These are phyloP conservation scores for Elanus axillaris DNA, from an alignment of 2,113 vertebrate species.

Conservation along the genomic window DNA sequence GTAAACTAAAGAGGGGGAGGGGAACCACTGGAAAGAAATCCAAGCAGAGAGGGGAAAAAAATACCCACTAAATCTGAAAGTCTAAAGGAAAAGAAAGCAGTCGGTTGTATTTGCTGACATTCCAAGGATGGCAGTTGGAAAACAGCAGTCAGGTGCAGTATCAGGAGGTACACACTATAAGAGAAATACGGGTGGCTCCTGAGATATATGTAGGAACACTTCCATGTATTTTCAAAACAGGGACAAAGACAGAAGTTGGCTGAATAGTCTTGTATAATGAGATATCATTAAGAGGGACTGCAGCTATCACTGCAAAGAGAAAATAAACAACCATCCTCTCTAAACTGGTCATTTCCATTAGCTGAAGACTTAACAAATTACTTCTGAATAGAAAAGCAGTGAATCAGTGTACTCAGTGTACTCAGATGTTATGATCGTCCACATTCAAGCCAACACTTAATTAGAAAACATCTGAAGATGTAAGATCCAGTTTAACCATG, in stretches of 20 bases:
- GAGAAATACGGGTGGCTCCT: not conserved
- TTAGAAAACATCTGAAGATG: not conserved
- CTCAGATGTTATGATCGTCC: not conserved
- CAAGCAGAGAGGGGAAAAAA: not conserved
- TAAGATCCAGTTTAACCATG: not conserved
- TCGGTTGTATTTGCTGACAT: slow-evolving; percentile 33
- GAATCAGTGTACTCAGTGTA: not conserved
- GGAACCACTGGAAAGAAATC: slow-evolving; percentile 10
- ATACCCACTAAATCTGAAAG: slow-evolving; percentile 1
- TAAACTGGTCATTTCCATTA: not conserved
- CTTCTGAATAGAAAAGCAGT: not conserved
- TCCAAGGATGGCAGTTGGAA: not conserved
- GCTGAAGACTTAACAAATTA: not conserved
- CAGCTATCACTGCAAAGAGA: not conserved
- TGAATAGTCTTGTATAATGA: not conserved
- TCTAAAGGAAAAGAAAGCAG: slow-evolving; percentile 7
- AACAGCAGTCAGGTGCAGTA: not conserved
- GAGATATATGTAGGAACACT: not conserved
- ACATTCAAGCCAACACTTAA: not conserved
- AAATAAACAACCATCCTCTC: not conserved
- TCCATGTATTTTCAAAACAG: not conserved
- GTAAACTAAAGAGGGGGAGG: slow-evolving; percentile 8
- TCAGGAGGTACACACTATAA: not conserved
- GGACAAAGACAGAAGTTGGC: not conserved
- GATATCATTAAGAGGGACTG: not conserved